Evolutionary conservation across 2,797 vertebrate species (phyloP).

Genomic region (Oophaga sylvatica): DNA sequence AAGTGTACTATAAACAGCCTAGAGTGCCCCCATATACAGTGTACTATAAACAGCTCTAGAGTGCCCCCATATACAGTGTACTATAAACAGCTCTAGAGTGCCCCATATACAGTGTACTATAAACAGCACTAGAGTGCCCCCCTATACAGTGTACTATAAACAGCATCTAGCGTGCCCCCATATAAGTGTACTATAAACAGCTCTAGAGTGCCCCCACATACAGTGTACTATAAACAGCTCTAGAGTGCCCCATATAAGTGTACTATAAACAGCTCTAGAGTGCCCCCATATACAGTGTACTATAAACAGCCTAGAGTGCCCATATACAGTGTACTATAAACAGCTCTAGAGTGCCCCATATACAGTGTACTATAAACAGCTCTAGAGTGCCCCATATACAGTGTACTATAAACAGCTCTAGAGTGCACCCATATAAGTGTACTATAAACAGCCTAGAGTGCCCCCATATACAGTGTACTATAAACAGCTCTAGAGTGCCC

Average conservation of each 20-base stretch:
- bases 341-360: too few relatives aligned
- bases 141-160: too few relatives aligned
- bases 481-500: background rate
- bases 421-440: background rate
- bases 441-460: background rate
- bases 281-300: background rate
- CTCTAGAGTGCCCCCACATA: background rate
- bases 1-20: background rate
- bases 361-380: too few relatives aligned
- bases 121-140: too few relatives aligned
- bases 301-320: background rate
- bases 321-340: background rate
- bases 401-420: too few relatives aligned
- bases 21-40: background rate
- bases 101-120: background rate
- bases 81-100: background rate
- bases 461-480: background rate
- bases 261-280: background rate
- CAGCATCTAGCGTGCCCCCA: too few relatives aligned
- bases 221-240: background rate
- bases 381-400: too few relatives aligned
- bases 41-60: background rate
- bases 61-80: background rate
- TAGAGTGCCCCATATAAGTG: background rate
- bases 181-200: background rate